These are phyloP conservation scores for Cybosia mesomella DNA, from an alignment of 2,888 invertebrate genomes.

Conservation along the genomic window DNA sequence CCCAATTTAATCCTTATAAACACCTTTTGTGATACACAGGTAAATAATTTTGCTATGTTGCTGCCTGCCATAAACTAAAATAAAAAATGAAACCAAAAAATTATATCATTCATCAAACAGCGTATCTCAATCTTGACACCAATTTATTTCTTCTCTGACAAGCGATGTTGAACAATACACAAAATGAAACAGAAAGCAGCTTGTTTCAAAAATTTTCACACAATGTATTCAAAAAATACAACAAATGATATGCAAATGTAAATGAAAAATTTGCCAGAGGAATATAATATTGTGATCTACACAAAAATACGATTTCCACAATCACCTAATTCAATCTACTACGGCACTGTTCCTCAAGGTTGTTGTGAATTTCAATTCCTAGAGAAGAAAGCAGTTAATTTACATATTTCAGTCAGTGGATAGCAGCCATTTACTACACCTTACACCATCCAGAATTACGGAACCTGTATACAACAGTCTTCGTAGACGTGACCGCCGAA, in stretches of 20 bases:
- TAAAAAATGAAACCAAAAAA: background rate
- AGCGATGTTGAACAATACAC: background rate
- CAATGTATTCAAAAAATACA: background rate
- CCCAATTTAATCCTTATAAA: background rate
- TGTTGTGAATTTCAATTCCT: background rate
- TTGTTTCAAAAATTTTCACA: background rate
- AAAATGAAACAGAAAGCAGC: background rate
- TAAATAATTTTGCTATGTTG: too few species aligned
- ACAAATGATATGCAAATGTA: background rate
- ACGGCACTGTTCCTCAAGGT: constrained; percentile 40
- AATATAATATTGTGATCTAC: background rate
- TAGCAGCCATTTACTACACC: background rate
- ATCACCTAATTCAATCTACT: constrained; percentile 49
- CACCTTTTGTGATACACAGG: too few species aligned
- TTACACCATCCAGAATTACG: background rate
- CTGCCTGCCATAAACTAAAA: too few species aligned
- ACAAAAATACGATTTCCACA: constrained; percentile 8
- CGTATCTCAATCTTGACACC: too few species aligned
- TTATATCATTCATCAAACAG: background rate
- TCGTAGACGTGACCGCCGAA: background rate
- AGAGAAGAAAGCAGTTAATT: background rate
- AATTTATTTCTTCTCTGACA: background rate
- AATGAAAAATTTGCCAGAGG: background rate
- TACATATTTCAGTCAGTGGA: background rate
- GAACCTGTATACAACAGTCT: background rate